Base-by-base conservation (phyloP, 2,888 invertebrate species). In the Ceriagrion tenellum region DNA sequence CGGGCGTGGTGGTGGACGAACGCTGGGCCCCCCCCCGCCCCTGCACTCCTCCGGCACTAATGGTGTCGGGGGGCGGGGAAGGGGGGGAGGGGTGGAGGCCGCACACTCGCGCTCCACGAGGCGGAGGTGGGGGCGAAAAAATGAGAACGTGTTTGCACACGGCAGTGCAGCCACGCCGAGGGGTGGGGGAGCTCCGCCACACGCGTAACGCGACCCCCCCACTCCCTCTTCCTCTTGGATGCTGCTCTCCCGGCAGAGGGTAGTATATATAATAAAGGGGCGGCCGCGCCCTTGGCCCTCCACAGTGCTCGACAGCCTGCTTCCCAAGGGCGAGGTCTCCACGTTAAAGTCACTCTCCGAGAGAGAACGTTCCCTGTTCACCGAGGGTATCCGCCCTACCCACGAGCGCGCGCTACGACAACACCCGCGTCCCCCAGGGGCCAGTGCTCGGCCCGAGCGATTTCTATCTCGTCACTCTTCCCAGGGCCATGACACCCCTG, bases 201-300 rank as follows among this genome's bases (percentile, higher is more conserved):
- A n/a, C n/a, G 56, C 20, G 20, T 56, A 4, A 13, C 20, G 16
- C 13, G 56, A 56, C 56, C 56, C 56, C n/a, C n/a, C n/a, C 69
- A 16, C 59, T n/a, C n/a, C 20, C 69, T n/a, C 26, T 69, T 26
- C 4, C 6, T 4, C 26, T 12, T 10, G 69, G 69, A n/a, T 69
- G 23, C 69, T n/a, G 23, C n/a, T 26, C 3, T n/a, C n/a, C n/a
- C n/a, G n/a, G n/a, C n/a, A 20, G 23, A 23, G 69, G 69, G 1
- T 35, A 0, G 35, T 35, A 10, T 81, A 81, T 81, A 81, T 81
- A 81, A 81, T 18, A 35, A 12, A 13, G 30, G 81, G 13, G 30
- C 30, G 35, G 81, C 30, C 81, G 81, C 81, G 81, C 81, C 81
- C 69, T 69, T 69, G 69, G 18, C 69, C 69, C 81, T 81, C 81